Percentiles rank a stretch among this genome's conserved stretches.
These are phyloP conservation scores for Catharus minimus DNA, from an alignment of 2,113 vertebrate species.

Conservation along the genomic window DNA sequence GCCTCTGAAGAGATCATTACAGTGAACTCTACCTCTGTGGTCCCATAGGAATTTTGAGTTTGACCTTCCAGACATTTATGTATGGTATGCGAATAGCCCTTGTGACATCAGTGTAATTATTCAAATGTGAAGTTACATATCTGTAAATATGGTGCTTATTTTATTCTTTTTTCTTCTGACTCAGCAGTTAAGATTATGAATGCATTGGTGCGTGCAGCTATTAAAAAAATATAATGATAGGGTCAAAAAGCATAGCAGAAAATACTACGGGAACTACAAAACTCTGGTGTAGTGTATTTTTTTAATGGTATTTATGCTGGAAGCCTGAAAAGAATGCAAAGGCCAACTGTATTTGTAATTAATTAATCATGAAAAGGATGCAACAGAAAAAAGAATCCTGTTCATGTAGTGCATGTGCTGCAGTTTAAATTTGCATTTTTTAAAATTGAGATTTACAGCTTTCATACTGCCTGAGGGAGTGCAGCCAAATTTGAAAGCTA, in stretches of 20 bases:
- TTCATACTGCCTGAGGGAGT: neutral
- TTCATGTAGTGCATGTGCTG: neutral
- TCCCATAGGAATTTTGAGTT: neutral
- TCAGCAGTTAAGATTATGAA: neutral
- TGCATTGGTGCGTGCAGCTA: neutral
- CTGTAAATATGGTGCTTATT: neutral
- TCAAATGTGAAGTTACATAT: neutral
- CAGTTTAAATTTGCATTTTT: constrained; percentile 34
- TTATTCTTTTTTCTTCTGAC: neutral
- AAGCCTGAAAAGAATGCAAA: neutral
- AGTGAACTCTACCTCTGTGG: neutral
- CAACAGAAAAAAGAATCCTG: neutral
- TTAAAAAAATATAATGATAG: neutral
- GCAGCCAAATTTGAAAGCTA: constrained; percentile 15
- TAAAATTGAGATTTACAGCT: constrained; percentile 6
- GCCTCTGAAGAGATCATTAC: neutral
- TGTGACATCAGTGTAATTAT: neutral
- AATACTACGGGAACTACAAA: constrained; percentile 12
- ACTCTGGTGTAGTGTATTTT: neutral
- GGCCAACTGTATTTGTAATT: neutral
- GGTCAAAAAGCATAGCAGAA: neutral
- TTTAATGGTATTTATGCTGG: neutral
- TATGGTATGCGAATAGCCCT: neutral
- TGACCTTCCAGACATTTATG: neutral
- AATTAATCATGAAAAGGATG: constrained; percentile 28